phyloP scores from a whole-genome alignment of 2,888 invertebrate genomes.

The Eulithis testata region DNA sequence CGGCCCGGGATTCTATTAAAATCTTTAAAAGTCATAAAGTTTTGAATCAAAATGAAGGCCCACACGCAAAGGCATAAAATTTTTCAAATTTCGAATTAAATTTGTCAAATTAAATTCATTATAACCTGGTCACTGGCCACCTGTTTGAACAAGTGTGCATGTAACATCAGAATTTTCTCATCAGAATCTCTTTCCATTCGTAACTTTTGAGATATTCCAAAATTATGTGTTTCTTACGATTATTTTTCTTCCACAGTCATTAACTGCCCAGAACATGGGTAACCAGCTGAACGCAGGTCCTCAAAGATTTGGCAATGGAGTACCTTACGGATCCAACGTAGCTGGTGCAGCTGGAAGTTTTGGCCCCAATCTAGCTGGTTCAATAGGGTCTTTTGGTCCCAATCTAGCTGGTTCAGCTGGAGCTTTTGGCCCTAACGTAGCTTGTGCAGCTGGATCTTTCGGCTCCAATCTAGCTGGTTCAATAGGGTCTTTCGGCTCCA shows the following conservation, averaged over 20 bases:
- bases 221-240: not conserved
- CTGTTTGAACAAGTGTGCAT: no score
- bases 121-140: no score
- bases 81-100: no score
- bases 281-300: conserved; percentile 22
- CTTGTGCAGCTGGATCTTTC: not conserved
- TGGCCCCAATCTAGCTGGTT: conserved; percentile 4
- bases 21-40: no score
- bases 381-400: not conserved
- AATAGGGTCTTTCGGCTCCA: not conserved
- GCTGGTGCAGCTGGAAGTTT: not conserved
- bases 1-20: no score
- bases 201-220: no score
- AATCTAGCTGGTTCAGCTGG: not conserved
- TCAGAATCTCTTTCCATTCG: no score
- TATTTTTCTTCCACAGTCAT: conserved; percentile 32
- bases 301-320: conserved; percentile 14
- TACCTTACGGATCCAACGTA: conserved; percentile 1
- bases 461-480: not conserved
- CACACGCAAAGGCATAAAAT: no score
- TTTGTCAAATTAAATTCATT: no score
- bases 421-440: not conserved
- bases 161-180: no score
- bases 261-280: conserved; percentile 34
- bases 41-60: no score